Conservation (phyloP, 2,797 vertebrate species). For the Crenichthys baileyi region DNA sequence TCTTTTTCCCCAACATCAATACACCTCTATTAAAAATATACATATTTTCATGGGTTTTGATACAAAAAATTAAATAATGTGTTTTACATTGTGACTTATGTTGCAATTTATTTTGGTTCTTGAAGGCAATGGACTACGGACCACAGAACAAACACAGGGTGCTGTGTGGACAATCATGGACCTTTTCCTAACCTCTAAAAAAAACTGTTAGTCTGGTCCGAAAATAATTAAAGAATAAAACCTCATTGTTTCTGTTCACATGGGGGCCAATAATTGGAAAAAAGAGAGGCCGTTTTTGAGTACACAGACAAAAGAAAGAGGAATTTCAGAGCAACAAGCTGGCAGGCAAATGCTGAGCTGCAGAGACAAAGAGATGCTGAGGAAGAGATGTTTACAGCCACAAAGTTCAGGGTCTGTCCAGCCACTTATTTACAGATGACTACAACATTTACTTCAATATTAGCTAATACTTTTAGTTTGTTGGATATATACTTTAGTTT, state of each 20-base stretch:
- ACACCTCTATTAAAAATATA: too few species aligned
- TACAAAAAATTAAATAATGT: background rate
- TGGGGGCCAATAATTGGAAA: conserved; percentile 54
- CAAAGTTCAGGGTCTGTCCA: background rate
- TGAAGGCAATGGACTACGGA: background rate
- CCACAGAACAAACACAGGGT: background rate
- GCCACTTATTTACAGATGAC: background rate
- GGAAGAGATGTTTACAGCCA: conserved; percentile 17
- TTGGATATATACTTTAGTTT: background rate
- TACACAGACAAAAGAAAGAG: conserved; percentile 27
- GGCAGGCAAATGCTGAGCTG: conserved; percentile 3
- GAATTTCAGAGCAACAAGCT: conserved; percentile 31
- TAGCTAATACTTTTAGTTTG: background rate
- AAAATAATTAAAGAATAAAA: conserved; percentile 51
- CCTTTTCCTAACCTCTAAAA: conserved; percentile 5
- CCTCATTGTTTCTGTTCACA: conserved; percentile 50
- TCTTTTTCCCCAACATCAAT: background rate
- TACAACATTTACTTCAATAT: background rate
- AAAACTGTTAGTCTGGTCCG: conserved; percentile 40
- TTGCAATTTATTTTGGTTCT: background rate
- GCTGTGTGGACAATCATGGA: conserved; percentile 1
- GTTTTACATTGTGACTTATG: background rate
- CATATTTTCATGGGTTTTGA: background rate
- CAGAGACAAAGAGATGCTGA: conserved; percentile 29
- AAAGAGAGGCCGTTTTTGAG: conserved; percentile 15